Conservation (phyloP, 2,888 invertebrate species). For the Trissolcus brochymenae region DNA sequence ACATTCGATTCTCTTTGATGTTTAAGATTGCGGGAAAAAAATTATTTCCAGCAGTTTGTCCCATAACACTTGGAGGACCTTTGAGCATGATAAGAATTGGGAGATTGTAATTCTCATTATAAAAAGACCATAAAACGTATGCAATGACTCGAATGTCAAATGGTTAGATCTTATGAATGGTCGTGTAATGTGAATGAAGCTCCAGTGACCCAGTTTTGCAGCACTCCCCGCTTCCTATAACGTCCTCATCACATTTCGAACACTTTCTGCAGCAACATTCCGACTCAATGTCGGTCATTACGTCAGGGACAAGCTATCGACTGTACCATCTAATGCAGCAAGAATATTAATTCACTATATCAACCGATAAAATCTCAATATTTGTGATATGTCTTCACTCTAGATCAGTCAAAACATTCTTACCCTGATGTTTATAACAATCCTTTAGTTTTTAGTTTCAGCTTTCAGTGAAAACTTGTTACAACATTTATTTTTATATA, state of each 20-base stretch:
- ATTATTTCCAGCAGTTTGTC: neutral
- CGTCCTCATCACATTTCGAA: conserved; percentile 59
- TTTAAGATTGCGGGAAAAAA: neutral
- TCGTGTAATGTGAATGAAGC: conserved; percentile 77
- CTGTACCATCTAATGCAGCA: conserved; percentile 61
- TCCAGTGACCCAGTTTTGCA: conserved; percentile 74
- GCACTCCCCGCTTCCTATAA: conserved; percentile 59
- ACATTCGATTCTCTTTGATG: neutral
- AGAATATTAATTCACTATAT: conserved; percentile 67
- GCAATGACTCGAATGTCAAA: conserved; percentile 67
- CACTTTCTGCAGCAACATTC: conserved; percentile 60
- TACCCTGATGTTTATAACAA: neutral
- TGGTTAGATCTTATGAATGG: conserved; percentile 76
- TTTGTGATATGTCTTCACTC: neutral
- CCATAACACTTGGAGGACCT: neutral
- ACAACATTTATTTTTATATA: too few species aligned
- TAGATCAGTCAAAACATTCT: neutral
- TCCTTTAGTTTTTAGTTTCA: too few species aligned
- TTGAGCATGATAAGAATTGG: neutral
- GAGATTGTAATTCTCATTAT: neutral
- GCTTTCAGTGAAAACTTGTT: too few species aligned
- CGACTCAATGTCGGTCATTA: conserved; percentile 61
- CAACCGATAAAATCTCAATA: conserved; percentile 62
- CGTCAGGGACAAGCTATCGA: conserved; percentile 73
- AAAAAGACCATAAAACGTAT: conserved; percentile 30